Conservation (phyloP, 1,140 invertebrate genomes). For the Sipha flava region DNA sequence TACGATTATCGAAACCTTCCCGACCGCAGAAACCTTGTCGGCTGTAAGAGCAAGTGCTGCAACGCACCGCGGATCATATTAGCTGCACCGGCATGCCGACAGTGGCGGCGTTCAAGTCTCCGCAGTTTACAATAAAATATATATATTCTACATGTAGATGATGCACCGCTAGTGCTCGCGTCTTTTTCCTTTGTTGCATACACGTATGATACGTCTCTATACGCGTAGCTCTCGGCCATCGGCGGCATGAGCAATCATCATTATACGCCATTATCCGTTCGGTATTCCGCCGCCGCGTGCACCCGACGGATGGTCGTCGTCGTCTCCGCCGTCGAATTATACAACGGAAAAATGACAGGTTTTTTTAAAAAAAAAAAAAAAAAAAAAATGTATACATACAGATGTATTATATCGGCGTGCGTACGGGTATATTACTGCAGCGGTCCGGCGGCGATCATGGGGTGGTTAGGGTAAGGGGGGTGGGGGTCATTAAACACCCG, state of each 20-base stretch:
- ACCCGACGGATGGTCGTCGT: not conserved
- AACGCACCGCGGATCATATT: too few species aligned
- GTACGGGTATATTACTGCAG: not conserved
- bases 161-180: too few species aligned
- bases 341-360: slow-evolving; percentile 19
- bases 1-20: not conserved
- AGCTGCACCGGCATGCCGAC: too few species aligned
- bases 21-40: not conserved
- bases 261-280: slow-evolving; percentile 1
- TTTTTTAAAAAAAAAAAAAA: not conserved
- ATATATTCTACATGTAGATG: too few species aligned
- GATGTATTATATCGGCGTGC: not conserved
- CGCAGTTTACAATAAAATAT: too few species aligned
- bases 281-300: too few species aligned
- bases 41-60: too few species aligned
- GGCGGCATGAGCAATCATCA: slow-evolving; percentile 6
- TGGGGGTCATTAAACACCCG: slow-evolving; percentile 20
- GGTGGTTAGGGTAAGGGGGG: not conserved
- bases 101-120: too few species aligned
- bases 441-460: not conserved
- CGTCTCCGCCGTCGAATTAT: not conserved
- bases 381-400: too few species aligned
- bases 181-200: not conserved
- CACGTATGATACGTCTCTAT: not conserved
- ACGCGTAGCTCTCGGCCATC: too few species aligned